These are phyloP conservation scores for Melieria crassipennis DNA, from an alignment of 2,888 invertebrate genomes.

Conservation along the genomic window DNA sequence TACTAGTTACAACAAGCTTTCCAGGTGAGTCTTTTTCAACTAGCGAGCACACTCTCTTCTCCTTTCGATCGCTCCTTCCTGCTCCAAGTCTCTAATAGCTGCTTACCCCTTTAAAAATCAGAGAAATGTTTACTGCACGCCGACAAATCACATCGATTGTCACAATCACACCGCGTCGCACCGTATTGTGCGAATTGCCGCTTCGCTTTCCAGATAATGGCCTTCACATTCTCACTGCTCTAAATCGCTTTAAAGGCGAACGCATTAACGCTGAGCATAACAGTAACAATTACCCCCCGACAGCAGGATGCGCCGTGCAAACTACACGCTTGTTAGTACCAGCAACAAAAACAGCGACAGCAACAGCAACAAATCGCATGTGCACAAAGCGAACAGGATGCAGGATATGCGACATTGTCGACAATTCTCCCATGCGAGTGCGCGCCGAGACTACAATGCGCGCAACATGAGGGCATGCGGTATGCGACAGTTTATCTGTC, in stretches of 20 bases:
- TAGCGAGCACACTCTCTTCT: too few relatives aligned
- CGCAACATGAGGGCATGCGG: neutral
- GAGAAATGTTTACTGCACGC: too few relatives aligned
- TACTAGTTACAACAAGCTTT: too few relatives aligned
- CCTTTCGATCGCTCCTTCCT: too few relatives aligned
- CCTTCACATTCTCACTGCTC: neutral
- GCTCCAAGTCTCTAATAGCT: too few relatives aligned
- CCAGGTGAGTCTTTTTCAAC: too few relatives aligned
- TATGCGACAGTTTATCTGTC: neutral
- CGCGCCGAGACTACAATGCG: neutral
- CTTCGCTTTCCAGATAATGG: neutral
- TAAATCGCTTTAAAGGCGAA: neutral
- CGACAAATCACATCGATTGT: too few relatives aligned
- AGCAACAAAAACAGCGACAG: slow-evolving; percentile 2
- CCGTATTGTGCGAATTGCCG: neutral
- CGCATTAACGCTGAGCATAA: neutral
- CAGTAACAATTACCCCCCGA: slow-evolving; percentile 18
- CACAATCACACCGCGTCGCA: neutral
- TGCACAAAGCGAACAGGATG: slow-evolving; percentile 5
- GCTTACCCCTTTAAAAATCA: too few relatives aligned
- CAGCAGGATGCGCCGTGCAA: slow-evolving; percentile 36
- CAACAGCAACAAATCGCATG: slow-evolving; percentile 27
- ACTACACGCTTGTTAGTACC: slow-evolving; percentile 36
- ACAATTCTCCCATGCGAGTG: slow-evolving; percentile 41
- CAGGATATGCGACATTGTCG: slow-evolving; percentile 50